These are phyloP conservation scores for Leptoclinus maculatus DNA, from an alignment of 2,797 vertebrate species.

Conservation along the genomic window DNA sequence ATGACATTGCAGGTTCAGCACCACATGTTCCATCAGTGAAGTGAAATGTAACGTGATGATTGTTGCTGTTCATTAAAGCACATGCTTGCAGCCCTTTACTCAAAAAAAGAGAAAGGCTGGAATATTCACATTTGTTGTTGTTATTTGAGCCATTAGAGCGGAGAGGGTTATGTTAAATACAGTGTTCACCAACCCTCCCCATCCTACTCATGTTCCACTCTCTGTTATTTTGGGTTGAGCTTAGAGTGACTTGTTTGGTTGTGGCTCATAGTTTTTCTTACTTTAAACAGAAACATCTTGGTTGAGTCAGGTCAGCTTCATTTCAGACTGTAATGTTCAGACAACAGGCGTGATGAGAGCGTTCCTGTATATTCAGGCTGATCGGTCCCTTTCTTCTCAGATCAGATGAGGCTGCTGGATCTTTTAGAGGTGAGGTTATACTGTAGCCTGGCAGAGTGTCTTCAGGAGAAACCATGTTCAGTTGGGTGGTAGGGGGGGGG, in stretches of 20 bases:
- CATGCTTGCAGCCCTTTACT: not conserved
- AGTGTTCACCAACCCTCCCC: not conserved
- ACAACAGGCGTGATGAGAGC: not conserved
- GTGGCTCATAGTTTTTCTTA: not conserved
- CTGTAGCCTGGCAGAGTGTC: conserved; percentile 3
- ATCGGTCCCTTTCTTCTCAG: not conserved
- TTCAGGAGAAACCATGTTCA: conserved; percentile 44
- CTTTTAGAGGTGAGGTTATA: not conserved
- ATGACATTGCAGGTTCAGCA: not conserved
- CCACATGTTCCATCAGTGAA: not conserved
- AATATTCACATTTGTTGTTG: too few species aligned
- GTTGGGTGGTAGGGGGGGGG: conserved; percentile 11
- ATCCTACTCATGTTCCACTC: not conserved
- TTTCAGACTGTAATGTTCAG: not conserved
- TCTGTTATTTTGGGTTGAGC: not conserved
- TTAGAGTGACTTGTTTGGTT: not conserved
- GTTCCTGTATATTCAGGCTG: not conserved
- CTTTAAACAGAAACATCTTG: not conserved
- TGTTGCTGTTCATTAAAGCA: not conserved
- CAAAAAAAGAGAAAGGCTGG: too few species aligned
- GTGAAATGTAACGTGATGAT: not conserved
- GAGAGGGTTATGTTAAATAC: not conserved
- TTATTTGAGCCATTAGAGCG: not conserved
- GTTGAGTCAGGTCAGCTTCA: not conserved
- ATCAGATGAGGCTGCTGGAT: not conserved